Evolutionary conservation across 2,888 invertebrate species (phyloP), one percentile per base, ranked within the genome.

Genomic region (Disparrhopalites patrizii): DNA sequence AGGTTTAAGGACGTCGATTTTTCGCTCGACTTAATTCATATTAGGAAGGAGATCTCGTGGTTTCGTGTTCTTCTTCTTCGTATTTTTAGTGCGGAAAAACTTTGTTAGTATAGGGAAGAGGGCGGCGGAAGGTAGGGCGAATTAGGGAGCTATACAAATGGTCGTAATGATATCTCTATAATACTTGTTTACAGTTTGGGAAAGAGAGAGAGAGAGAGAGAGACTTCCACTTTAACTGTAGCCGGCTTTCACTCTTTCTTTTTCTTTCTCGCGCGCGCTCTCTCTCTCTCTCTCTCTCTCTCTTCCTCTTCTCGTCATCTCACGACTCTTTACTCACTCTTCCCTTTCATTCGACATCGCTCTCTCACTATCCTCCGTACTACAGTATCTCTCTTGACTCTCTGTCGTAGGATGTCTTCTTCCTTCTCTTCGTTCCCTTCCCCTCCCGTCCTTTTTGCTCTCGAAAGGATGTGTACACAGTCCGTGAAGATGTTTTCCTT

Each of bases 21-120:
- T 66, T 66, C 62, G 56, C 66, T 55, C 55, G 61, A 62, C 51
- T 66, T 66, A 56, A 66, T 55, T 66, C 62, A 55, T 62, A 66
- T 66, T 55, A 62, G 56, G 62, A 56, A 23, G 31, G 58, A 47
- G n/a, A n/a, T n/a, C n/a, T n/a, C n/a, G n/a, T n/a, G n/a, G n/a
- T n/a, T n/a, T n/a, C n/a, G n/a, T n/a, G n/a, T n/a, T 58, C 47
- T 23, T 47, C 23, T 25, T 47, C 47, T 13, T 3, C 43, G 18
- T 30, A 27, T 47, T 51, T 61, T 50, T 38, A 30, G 20, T 27
- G 47, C 15, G 30, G 58, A 7, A 36, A 36, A 58, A 58, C 58
- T 58, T 36, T 50, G 31, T 61, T 25, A n/a, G 10, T 31, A 33
- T 15, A 15, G 5, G 15, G 31, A 54, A 31, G 33, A 31, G 28